Base-by-base conservation (phyloP, 2,888 invertebrate genomes). In the Dynastes hyllus region DNA sequence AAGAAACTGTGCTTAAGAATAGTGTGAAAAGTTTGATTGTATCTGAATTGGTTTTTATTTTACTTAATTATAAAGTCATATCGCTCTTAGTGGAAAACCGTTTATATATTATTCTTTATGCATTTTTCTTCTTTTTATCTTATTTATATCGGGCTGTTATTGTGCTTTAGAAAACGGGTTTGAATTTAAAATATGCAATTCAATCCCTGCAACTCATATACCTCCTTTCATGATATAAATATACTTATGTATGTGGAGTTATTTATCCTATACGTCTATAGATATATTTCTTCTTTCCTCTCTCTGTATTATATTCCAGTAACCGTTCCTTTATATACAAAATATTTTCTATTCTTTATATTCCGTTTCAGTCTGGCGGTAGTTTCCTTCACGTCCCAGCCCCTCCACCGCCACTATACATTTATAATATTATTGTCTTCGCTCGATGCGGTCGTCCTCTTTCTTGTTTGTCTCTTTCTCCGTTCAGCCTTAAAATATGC, bases 151-250 rank as follows among this genome's bases (percentile, higher is more conserved):
- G n/a, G 45, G 67, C 71, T 71, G 78, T 78, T 71, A 71, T 78
- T 78, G 78, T 78, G n/a, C 70, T 45, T 61, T 51, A 69, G 69
- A 58, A 69, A 70, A 69, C 77, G 70, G 32, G 71, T 78, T 78
- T 78, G 78, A 78, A 78, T 71, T 51, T 78, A 71, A 78, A 78
- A 78, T 78, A 78, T 78, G 78, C 78, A 71, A 71, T 58, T 40
- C 78, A 71, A 78, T 65, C 71, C 58, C 27, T 11, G 27, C 27
- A 58, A 22, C 55, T 9, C 22, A 67, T 16, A 22, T 55, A n/a
- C 55, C 55, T 45, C 45, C 45, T 45, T 45, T 45, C 16, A 16
- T 55, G n/a, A n/a, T 55, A 55, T 55, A 65, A 67, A 67, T 45
- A 11, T 67, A 22, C 67, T 1, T 37, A 13, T 40, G n/a, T 67